A percentile compares a stretch with the other conserved stretches of the same genome.
These are phyloP conservation scores for Solea solea DNA, from an alignment of 2,113 vertebrate species.

Conservation along the genomic window DNA sequence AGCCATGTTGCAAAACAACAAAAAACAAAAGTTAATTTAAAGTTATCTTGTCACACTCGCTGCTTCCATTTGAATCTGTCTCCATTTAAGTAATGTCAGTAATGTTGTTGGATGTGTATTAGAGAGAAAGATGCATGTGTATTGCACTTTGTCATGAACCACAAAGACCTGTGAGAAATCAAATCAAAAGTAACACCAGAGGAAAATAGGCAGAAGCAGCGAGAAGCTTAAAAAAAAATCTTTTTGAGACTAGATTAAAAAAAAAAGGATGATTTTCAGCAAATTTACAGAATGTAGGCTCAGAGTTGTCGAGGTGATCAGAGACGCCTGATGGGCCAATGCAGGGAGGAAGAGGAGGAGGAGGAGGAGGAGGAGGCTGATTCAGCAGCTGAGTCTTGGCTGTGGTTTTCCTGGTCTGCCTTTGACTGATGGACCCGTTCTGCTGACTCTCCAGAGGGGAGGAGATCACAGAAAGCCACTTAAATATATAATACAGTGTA, in stretches of 20 bases:
- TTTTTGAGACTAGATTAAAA: background rate
- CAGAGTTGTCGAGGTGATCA: conserved; percentile 27
- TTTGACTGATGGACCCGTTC: conserved; percentile 41
- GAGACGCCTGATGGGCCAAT: conserved; percentile 9
- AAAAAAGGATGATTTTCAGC: background rate
- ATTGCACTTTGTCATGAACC: too few relatives aligned
- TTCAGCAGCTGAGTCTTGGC: conserved; percentile 36
- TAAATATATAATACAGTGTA: background rate
- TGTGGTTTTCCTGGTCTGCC: conserved; percentile 7
- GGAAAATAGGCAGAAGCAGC: too few relatives aligned
- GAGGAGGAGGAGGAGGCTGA: conserved; percentile 39
- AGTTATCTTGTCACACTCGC: too few relatives aligned
- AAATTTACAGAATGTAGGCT: background rate
- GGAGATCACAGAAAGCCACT: background rate
- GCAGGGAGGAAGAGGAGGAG: conserved; percentile 16
- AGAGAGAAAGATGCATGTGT: too few relatives aligned
- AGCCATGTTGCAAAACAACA: too few relatives aligned
- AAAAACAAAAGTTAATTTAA: too few relatives aligned
- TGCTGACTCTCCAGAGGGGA: conserved; percentile 34
- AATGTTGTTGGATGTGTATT: too few relatives aligned
- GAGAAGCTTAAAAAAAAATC: too few relatives aligned
- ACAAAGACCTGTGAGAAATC: too few relatives aligned
- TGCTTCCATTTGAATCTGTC: too few relatives aligned
- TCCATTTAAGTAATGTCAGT: too few relatives aligned
- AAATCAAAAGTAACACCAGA: too few relatives aligned